Base-by-base conservation (phyloP, 2,888 invertebrate species). In the Acronicta psi region DNA sequence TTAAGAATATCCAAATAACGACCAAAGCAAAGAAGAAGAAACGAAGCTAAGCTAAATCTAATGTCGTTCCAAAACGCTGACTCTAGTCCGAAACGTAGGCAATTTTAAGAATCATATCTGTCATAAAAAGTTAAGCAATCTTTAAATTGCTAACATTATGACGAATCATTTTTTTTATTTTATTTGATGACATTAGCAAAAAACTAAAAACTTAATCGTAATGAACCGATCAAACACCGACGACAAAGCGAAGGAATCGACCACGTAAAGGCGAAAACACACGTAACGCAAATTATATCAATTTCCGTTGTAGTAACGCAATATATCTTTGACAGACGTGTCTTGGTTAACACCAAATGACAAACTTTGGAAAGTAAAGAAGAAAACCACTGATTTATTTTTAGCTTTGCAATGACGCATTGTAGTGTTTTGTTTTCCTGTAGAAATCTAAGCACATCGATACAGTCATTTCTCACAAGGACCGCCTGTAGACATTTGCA, bases 121-220 rank as follows among this genome's bases (percentile, higher is more conserved):
- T 2, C 2, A 45, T 47, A 73, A 68, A 72, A 75, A 72, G 23
- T 41, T 42, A 10, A 50, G 47, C 29, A 34, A n/a, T 9, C 20
- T 25, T 40, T 10, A 42, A 36, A 47, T 11, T 38, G 47, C 50
- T 46, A 36, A 36, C 37, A 3, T 29, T 47, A 64, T 72, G 59
- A 68, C 63, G 29, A 54, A 59, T 50, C 49, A 8, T 64, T 11
- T 29, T 29, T 59, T 61, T 58, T 13, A 34, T 43, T n/a, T n/a
- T 4, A 29, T 63, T 56, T 69, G 64, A 58, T 54, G 59, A 38
- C 17, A 29, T 25, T 8, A 13, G 13, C 51, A 57, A 64, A 66
- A 69, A 56, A 34, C 37, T 16, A n/a, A 34, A 56, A 49, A 47
- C 18, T 37, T 7, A 44, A 13, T 23, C 55, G 55, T 55, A 17